phyloP scores from a whole-genome alignment of 2,888 invertebrate genomes.

The Cremastinae sp. region DNA sequence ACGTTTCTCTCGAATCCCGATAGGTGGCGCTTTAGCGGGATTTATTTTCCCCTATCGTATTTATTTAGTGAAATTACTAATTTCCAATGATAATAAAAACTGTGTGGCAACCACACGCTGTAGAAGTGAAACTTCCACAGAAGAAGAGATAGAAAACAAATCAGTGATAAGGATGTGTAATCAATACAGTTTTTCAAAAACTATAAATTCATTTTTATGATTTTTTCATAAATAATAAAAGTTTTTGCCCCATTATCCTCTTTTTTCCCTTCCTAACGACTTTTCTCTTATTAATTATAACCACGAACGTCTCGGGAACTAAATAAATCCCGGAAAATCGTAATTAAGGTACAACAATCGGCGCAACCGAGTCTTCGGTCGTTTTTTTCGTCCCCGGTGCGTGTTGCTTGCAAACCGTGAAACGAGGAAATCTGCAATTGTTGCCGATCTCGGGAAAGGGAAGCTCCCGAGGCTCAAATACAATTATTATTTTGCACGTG shows the following conservation, averaged over 20 bases:
- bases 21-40: conserved; percentile 12
- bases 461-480: no score
- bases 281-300: conserved; percentile 41
- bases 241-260: conserved; percentile 7
- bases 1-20: not conserved
- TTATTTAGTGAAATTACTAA: no score
- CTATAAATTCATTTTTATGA: no score
- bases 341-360: conserved; percentile 48
- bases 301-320: conserved; percentile 24
- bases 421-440: conserved; percentile 31
- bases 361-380: conserved; percentile 34
- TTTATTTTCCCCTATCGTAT: no score
- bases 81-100: no score
- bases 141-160: no score
- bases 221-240: no score
- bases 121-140: no score
- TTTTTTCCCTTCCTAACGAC: conserved; percentile 16
- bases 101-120: no score
- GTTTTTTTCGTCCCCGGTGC: not conserved
- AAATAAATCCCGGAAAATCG: conserved; percentile 49
- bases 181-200: no score
- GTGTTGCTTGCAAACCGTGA: conserved; percentile 12
- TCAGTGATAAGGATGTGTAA: no score
- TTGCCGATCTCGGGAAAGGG: not conserved
- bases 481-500: no score